phyloP scores from a whole-genome alignment of 2,797 vertebrate species.

The Sphaeramia orbicularis region DNA sequence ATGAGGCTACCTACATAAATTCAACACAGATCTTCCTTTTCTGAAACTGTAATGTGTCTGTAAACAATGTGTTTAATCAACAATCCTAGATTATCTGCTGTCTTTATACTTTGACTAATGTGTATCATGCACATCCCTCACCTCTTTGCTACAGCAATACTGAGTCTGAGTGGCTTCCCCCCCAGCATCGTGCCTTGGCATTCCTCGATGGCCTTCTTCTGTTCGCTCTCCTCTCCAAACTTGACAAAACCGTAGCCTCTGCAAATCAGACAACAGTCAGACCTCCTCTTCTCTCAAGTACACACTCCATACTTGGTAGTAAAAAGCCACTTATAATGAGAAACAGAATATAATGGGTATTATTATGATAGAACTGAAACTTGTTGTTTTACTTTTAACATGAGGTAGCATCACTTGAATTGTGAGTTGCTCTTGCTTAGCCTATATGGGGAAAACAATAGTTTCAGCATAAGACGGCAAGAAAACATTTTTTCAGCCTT shows the following conservation, averaged over 20 bases:
- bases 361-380: constrained; percentile 90
- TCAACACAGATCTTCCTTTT: neutral
- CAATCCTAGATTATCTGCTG: no score
- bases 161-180: constrained; percentile 91
- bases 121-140: constrained; percentile 37
- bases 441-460: constrained; percentile 92
- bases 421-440: constrained; percentile 91
- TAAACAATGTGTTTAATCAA: no score
- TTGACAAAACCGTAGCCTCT: constrained; percentile 95
- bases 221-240: constrained; percentile 92
- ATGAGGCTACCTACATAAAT: neutral
- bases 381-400: constrained; percentile 92
- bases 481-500: constrained; percentile 78
- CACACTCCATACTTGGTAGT: constrained; percentile 71
- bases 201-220: constrained; percentile 94
- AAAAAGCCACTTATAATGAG: constrained; percentile 80
- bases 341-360: constrained; percentile 85
- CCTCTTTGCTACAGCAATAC: constrained; percentile 93
- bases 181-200: constrained; percentile 92
- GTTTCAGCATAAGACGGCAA: constrained; percentile 85
- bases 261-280: constrained; percentile 71
- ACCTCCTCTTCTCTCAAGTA: constrained; percentile 16
- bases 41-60: neutral
- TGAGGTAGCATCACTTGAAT: constrained; percentile 92
- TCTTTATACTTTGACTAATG: no score